Evolutionary conservation across 2,888 invertebrate species (phyloP).

Genomic region (Hermaeophaga mercurialis): DNA sequence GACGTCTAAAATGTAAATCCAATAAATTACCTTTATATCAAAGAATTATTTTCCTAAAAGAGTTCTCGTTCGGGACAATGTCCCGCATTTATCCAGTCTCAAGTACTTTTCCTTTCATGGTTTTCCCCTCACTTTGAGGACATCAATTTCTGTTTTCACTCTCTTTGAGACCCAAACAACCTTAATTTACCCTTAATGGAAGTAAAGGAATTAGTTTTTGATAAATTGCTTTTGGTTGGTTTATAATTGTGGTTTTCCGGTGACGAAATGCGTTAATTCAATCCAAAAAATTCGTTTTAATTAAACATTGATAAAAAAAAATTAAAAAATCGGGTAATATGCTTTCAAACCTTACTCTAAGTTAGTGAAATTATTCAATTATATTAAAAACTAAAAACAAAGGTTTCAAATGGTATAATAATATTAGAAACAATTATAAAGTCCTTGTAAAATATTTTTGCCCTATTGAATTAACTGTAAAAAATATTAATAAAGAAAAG

Average conservation of each 20-base stretch:
- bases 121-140: constrained; percentile 14
- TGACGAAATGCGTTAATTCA: constrained; percentile 9
- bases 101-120: constrained; percentile 12
- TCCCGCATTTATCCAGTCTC: background rate
- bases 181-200: constrained; percentile 15
- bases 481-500: too few relatives aligned
- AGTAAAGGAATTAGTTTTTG: constrained; percentile 16
- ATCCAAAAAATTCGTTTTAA: constrained; percentile 4
- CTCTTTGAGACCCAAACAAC: constrained; percentile 15
- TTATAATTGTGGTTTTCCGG: constrained; percentile 6
- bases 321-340: too few relatives aligned
- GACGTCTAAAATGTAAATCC: background rate
- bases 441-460: too few relatives aligned
- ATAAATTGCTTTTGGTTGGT: constrained; percentile 15
- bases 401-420: too few relatives aligned
- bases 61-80: background rate
- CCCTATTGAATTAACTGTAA: too few relatives aligned
- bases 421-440: too few relatives aligned
- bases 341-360: too few relatives aligned
- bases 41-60: background rate
- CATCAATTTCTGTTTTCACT: constrained; percentile 19
- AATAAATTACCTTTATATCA: background rate
- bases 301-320: too few relatives aligned
- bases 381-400: too few relatives aligned
- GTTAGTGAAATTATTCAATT: too few relatives aligned